Conservation (phyloP, 2,113 vertebrate species). For the Rhinolophus ferrumequinum region DNA sequence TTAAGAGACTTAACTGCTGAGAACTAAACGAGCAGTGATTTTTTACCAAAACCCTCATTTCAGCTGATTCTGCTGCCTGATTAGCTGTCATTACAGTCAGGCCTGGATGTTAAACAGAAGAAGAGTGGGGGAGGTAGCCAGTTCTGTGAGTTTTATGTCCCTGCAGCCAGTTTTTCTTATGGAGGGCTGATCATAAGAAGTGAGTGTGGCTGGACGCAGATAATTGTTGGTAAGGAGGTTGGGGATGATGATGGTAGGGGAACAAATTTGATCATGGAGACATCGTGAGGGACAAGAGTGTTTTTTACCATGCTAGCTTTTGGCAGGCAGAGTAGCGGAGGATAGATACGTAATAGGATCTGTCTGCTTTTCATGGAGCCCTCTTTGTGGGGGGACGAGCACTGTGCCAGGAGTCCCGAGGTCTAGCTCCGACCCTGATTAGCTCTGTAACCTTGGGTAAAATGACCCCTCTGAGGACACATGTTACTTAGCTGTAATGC, state of each 20-base stretch:
- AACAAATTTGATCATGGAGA: neutral
- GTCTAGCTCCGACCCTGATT: neutral
- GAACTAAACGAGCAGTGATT: neutral
- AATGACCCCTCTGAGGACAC: neutral
- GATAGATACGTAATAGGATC: neutral
- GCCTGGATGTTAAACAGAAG: neutral
- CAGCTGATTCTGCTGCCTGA: slow-evolving; percentile 9
- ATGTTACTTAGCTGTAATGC: neutral
- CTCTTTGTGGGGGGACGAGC: neutral
- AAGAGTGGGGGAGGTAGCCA: neutral
- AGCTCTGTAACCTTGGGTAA: neutral
- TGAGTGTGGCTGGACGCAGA: neutral
- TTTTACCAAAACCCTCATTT: slow-evolving; percentile 48
- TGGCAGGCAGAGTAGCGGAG: neutral
- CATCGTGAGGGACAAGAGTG: neutral
- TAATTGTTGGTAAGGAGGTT: neutral
- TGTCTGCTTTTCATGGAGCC: neutral
- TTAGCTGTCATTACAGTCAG: slow-evolving; percentile 1
- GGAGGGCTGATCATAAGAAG: neutral
- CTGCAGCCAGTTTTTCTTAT: neutral
- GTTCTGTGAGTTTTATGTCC: slow-evolving; percentile 23
- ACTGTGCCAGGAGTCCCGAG: neutral
- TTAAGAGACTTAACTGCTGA: slow-evolving; percentile 45
- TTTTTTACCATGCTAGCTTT: neutral
- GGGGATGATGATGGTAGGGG: neutral